Base-by-base conservation (phyloP, 2,113 vertebrate genomes). In the Xenopus borealis region DNA sequence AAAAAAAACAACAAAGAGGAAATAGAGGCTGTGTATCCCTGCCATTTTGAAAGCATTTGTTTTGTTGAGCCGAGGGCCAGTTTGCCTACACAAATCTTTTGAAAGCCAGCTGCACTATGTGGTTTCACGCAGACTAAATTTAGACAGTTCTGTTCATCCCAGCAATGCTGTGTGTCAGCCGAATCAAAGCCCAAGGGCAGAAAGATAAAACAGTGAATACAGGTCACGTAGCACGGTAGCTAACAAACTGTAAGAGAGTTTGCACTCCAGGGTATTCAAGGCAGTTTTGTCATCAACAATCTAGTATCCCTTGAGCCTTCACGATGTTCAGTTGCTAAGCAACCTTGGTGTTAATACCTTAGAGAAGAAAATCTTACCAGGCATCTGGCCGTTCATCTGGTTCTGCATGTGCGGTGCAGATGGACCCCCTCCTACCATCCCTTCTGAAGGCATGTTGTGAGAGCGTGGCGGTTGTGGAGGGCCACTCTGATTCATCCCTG, bases 301-400 rank as follows among this genome's bases (percentile, higher is more conserved):
- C 87, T 89, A 86, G 92, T 89, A 91, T 94, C 89, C 92, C 92
- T 87, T 85, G 91, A 89, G 92, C 88, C 88, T 85, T 83, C 83
- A 86, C 82, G 87, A 88, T 87, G 86, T 90, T 87, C 84, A 88
- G 95, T 95, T 95, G 95, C 93, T 94, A 94, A 88, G 95, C 92
- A 94, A 97, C 94, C 82, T 82, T 84, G 87, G 87, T 89, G 89
- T 88, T 91, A 92, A 92, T 91, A 88, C 91, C 89, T 92, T 88
- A 75, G 82, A 83, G 86, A 85, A 83, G 85, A 85, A 80, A 85
- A 84, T 91, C 92, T 92, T 94, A 98, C 97, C 97, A 88, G 95
- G 96, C 92, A 99, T 98, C 94, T 99, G 96, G 89, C 97, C 97
- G 85, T 99, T 99, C 96, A 98, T 99, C 94, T 98, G 96, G 91